A percentile compares a stretch with the other conserved stretches of the same genome.
These are phyloP conservation scores for Lathamus discolor DNA, from an alignment of 2,113 vertebrate genomes.

Conservation along the genomic window DNA sequence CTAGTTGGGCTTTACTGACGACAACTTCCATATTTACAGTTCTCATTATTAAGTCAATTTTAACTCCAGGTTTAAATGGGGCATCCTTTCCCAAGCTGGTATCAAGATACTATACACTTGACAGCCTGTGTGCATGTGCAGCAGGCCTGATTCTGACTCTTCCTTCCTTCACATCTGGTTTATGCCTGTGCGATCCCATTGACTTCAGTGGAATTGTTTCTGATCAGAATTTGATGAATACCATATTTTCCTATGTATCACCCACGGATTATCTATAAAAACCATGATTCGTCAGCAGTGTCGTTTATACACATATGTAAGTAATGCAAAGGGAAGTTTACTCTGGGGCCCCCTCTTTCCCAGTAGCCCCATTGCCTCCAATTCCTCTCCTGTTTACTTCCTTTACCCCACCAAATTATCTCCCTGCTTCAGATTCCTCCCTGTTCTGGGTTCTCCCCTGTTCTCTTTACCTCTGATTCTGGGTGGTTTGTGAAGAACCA, in stretches of 20 bases:
- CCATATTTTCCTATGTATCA: slow-evolving; percentile 11
- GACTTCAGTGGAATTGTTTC: slow-evolving; percentile 14
- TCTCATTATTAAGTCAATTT: not conserved
- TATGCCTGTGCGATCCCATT: not conserved
- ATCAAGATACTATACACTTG: not conserved
- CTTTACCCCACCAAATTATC: not conserved
- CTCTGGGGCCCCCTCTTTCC: not conserved
- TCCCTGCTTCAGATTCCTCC: not conserved
- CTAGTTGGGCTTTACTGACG: not conserved
- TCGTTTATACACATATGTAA: not conserved
- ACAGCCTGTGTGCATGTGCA: not conserved
- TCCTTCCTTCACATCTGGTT: slow-evolving; percentile 38
- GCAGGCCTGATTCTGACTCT: not conserved
- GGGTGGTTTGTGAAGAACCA: not conserved
- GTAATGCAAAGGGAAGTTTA: not conserved
- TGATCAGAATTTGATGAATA: slow-evolving; percentile 22
- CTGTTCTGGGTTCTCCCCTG: not conserved
- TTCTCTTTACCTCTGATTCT: not conserved
- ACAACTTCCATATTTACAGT: slow-evolving; percentile 34
- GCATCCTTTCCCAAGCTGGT: not conserved
- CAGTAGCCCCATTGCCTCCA: not conserved
- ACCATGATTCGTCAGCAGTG: not conserved
- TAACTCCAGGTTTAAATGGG: not conserved
- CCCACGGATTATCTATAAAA: slow-evolving; percentile 48
- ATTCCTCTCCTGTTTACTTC: not conserved